A percentile compares a stretch with the other conserved stretches of the same genome.
Conservation (phyloP, 2,113 vertebrate species). For the Todiramphus chloris region DNA sequence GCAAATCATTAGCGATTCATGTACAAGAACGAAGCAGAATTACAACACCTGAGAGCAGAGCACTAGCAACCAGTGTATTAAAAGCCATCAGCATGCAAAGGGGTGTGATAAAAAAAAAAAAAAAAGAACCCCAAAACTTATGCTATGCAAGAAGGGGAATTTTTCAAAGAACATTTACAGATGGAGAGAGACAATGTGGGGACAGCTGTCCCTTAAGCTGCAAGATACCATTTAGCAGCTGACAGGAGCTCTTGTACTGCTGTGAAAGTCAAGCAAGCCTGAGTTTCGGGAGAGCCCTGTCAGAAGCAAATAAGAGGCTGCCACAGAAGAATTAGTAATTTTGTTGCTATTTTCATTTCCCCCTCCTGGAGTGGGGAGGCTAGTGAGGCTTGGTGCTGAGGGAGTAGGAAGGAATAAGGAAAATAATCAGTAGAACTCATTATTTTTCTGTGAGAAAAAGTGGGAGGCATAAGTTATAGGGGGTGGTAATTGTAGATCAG, state of each 20-base stretch:
- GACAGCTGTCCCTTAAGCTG: neutral
- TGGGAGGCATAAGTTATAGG: constrained; percentile 39
- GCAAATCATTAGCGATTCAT: neutral
- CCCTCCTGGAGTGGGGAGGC: neutral
- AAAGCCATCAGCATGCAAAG: neutral
- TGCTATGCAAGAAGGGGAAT: neutral
- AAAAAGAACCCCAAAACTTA: neutral
- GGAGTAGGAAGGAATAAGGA: constrained; percentile 37
- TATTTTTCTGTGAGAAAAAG: constrained; percentile 47
- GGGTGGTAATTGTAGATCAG: constrained; percentile 1
- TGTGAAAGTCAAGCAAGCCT: neutral
- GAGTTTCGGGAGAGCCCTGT: neutral
- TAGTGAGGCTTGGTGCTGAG: neutral
- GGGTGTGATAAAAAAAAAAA: neutral
- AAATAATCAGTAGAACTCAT: constrained; percentile 46
- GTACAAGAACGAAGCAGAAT: neutral
- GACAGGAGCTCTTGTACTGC: neutral
- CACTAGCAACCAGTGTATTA: neutral
- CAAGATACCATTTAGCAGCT: neutral
- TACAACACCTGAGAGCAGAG: neutral
- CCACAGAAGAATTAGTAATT: neutral
- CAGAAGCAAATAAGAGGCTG: neutral
- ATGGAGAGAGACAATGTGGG: neutral
- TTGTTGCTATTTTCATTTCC: constrained; percentile 8
- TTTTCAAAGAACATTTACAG: neutral